These are phyloP conservation scores for Chymomyza costata DNA, from an alignment of 1,140 invertebrate genomes.

Conservation along the genomic window DNA sequence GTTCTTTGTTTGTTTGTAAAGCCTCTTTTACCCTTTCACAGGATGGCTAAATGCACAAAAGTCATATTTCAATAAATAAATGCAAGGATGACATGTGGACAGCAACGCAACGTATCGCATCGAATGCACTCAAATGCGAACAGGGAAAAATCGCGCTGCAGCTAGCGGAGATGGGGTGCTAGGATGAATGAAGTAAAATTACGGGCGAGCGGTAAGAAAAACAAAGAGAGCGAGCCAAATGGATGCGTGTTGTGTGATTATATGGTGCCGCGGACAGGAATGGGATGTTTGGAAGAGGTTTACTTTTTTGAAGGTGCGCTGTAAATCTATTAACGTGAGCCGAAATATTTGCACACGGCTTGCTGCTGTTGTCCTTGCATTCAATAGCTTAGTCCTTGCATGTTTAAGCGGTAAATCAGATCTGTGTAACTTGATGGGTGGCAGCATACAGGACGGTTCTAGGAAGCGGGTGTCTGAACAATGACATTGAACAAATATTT, in stretches of 20 bases:
- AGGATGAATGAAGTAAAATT: conserved; percentile 60
- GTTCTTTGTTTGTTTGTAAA: conserved; percentile 9
- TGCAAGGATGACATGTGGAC: conserved; percentile 60
- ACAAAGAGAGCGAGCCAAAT: conserved; percentile 11
- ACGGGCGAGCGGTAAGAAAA: conserved; percentile 48
- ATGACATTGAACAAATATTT: too few species aligned
- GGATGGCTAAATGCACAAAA: conserved; percentile 8
- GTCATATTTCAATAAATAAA: conserved; percentile 68
- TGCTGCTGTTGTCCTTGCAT: conserved; percentile 27
- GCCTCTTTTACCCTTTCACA: conserved; percentile 1
- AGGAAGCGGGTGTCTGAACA: too few species aligned
- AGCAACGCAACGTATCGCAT: conserved; percentile 53
- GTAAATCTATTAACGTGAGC: conserved; percentile 54
- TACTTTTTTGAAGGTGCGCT: conserved; percentile 13
- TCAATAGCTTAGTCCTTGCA: conserved; percentile 12
- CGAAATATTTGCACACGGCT: conserved; percentile 6
- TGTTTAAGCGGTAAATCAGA: conserved; percentile 15
- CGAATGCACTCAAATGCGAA: conserved; percentile 57
- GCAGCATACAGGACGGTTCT: too few species aligned
- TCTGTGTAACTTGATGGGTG: not conserved
- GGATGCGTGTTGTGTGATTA: conserved; percentile 43
- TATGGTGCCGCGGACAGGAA: conserved; percentile 29
- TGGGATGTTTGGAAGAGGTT: not conserved
- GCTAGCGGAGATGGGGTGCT: conserved; percentile 4
- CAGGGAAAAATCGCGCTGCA: conserved; percentile 14